Evolutionary conservation across 2,888 invertebrate genomes (phyloP), one percentile per base, ranked within the genome.

Genomic region (Hydriomena furcata): DNA sequence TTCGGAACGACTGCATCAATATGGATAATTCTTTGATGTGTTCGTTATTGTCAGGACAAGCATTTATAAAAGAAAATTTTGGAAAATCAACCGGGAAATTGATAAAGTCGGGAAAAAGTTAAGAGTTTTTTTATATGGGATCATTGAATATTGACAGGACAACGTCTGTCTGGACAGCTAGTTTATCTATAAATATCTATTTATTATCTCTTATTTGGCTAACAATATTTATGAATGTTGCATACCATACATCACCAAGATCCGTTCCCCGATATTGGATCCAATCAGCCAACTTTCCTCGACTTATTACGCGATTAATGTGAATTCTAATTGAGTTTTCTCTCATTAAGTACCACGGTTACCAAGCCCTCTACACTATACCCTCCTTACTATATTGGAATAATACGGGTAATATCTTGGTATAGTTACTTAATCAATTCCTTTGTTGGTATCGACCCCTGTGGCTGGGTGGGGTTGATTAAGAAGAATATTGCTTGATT

Each of bases 371-470:
- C 40, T 24, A 42, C 88, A 41, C 50, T 38, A 42, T 88, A 41
- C 50, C 44, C 44, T 52, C 86, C 84, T 84, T 83, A 88, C 86
- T 86, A 85, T 84, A 83, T 79, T 82, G 79, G 85, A 89, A 88
- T 90, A 89, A 90, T 89, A 88, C 78, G 75, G 82, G 87, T 89
- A 89, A 89, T 90, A 89, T 89, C 82, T 81, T 75, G 80, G 86
- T 83, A 84, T 87, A 88, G 88, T 89, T 89, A 87, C 85, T 88
- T 89, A 90, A 89, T 90, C 89, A 90, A 89, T 90, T 89, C 89
- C 82, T 86, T 90, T 90, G 89, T 88, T 86, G 87, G 84, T 83
- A 84, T 80, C 88, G 84, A 83, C 88, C 88, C 86, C 84, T 80
- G 75, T 71, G 69, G 76, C 28, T 81, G 86, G 89, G 88, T 81